Percentiles rank a stretch among this genome's conserved stretches.
These are phyloP conservation scores for Saguinus imperator DNA, from an alignment of 2,113 vertebrate genomes.

Conservation along the genomic window DNA sequence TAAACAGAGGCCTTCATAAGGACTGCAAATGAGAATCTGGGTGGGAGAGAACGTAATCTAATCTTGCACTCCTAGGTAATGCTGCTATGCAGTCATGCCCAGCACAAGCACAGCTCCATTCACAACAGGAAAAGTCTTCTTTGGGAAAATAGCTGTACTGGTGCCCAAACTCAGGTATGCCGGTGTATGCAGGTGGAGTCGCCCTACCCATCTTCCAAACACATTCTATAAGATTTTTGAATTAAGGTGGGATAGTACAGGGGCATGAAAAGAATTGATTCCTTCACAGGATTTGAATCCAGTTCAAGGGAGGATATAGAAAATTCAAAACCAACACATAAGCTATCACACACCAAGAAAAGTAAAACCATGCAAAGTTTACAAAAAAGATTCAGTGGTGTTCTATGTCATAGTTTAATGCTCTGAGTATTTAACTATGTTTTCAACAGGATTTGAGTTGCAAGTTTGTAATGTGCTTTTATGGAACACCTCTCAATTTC, in stretches of 20 bases:
- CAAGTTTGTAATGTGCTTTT: slow-evolving; percentile 77
- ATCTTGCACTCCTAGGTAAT: neutral
- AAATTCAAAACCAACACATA: neutral
- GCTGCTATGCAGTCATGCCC: neutral
- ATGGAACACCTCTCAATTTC: slow-evolving; percentile 81
- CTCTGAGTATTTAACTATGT: slow-evolving; percentile 66
- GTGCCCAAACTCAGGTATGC: slow-evolving; percentile 38
- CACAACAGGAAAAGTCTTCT: neutral
- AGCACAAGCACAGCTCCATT: neutral
- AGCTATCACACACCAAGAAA: slow-evolving; percentile 10
- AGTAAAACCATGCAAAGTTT: slow-evolving; percentile 52
- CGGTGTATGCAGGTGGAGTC: neutral
- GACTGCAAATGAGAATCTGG: neutral
- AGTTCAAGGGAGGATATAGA: neutral
- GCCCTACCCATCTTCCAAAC: neutral
- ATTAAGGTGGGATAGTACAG: neutral
- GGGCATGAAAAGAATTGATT: neutral
- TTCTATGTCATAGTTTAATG: slow-evolving; percentile 59
- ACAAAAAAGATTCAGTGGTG: slow-evolving; percentile 37
- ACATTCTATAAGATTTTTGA: neutral
- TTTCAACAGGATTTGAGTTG: slow-evolving; percentile 24
- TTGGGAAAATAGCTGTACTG: neutral
- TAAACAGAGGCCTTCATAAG: neutral
- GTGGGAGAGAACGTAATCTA: neutral
- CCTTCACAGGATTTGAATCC: slow-evolving; percentile 10